Base-by-base conservation (phyloP, 2,797 vertebrate genomes). In the Esox lucius region DNA sequence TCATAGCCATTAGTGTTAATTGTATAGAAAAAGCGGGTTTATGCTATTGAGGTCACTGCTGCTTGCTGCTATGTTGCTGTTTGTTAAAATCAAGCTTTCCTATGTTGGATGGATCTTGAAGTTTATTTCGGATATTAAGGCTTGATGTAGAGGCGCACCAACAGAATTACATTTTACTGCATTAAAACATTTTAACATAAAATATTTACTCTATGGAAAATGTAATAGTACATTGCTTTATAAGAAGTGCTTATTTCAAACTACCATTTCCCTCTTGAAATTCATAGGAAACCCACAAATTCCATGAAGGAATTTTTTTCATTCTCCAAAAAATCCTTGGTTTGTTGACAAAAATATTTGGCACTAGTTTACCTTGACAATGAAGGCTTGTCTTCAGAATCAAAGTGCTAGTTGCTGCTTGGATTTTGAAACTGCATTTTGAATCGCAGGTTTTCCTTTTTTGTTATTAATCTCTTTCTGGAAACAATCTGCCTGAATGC, bases 201-300 rank as follows among this genome's bases (percentile, higher is more conserved):
- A 8, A 53, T 35, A 76, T 31, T 66, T 81, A 78, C 77, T 84
- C 62, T 79, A 80, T 73, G 78, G 67, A 66, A 72, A 64, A 79
- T 71, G n/a, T 3, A 81, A 80, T 46, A 84, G 61, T 39, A 71
- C 70, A 67, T 68, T 28, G 68, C 64, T 78, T 68, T 35, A 15
- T 4, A 12, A 35, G 33, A 92, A 91, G 87, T 91, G 89, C 87
- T 87, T 86, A 5, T 56, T 51, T 77, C 88, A 93, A 89, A 91
- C 88, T 91, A 86, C 82, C 83, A 83, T 78, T 80, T 88, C 70
- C 76, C 13, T 26, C 74, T 42, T 84, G 87, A 90, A 82, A 75
- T 74, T 78, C 75, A 79, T 71, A 80, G 78, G 77, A 83, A 77
- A 74, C 46, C 28, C 24, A 78, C 75, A 62, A 17, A 8, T 76